Percentiles rank a stretch among this genome's conserved stretches.
These are phyloP conservation scores for Psilanteris sp. DNA, from an alignment of 1,140 invertebrate species.

Conservation along the genomic window DNA sequence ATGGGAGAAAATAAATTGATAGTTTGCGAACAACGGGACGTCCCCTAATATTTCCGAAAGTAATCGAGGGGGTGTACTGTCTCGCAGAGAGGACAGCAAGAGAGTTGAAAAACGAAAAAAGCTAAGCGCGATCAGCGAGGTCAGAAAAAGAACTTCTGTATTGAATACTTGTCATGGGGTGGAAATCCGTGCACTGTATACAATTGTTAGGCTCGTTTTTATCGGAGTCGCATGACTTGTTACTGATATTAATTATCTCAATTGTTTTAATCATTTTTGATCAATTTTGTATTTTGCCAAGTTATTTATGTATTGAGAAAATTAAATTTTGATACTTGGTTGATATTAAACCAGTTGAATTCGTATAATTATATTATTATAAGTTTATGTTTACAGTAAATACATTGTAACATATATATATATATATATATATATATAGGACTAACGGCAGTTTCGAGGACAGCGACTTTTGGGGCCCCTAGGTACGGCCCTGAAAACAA, in stretches of 20 bases:
- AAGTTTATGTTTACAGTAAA: too few species aligned
- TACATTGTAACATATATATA: too few species aligned
- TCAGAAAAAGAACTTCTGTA: slow-evolving; percentile 71
- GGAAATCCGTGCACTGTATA: slow-evolving; percentile 71
- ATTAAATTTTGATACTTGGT: too few species aligned
- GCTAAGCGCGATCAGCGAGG: slow-evolving; percentile 74
- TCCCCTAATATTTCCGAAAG: slow-evolving; percentile 81
- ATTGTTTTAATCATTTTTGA: background rate
- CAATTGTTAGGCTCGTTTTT: slow-evolving; percentile 53
- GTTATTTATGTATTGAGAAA: background rate
- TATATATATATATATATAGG: too few species aligned
- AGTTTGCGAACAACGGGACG: slow-evolving; percentile 79
- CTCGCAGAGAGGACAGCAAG: slow-evolving; percentile 60
- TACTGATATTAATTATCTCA: slow-evolving; percentile 21
- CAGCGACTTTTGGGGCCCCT: too few species aligned
- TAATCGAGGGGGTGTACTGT: slow-evolving; percentile 79
- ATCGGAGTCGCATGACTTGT: slow-evolving; percentile 10
- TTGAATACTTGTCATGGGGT: slow-evolving; percentile 63
- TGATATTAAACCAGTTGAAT: too few species aligned
- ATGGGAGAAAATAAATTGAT: slow-evolving; percentile 79
- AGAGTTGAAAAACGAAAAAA: slow-evolving; percentile 59
- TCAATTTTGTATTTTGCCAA: background rate
- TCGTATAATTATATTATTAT: too few species aligned
- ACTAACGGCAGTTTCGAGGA: too few species aligned
- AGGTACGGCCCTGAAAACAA: too few species aligned